phyloP scores from a whole-genome alignment of 2,888 invertebrate genomes.

The Acrobasis repandana region DNA sequence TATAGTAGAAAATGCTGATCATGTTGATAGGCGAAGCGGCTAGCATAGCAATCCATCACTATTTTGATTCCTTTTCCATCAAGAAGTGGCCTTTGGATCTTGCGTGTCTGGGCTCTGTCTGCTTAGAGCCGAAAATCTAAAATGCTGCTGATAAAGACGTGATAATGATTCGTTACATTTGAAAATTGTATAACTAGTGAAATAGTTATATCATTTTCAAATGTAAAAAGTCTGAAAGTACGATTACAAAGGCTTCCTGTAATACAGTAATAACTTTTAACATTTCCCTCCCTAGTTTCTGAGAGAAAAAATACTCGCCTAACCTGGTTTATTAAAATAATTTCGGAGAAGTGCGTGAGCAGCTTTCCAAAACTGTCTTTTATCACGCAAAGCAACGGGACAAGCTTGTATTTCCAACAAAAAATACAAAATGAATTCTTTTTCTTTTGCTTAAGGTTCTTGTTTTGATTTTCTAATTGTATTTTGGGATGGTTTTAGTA shows the following conservation, averaged over 20 bases:
- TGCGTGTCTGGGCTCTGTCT: no score
- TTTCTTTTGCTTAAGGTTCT: conserved; percentile 21
- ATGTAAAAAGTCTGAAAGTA: background rate
- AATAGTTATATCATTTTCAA: background rate
- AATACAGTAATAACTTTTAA: conserved; percentile 33
- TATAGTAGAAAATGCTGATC: no score
- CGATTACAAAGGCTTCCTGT: conserved; percentile 24
- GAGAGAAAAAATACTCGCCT: conserved; percentile 64
- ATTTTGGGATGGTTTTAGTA: conserved; percentile 30
- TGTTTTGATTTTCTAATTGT: conserved; percentile 15
- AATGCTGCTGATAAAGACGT: no score
- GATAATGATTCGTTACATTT: background rate
- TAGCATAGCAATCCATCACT: no score
- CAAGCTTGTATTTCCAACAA: conserved; percentile 45
- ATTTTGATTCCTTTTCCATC: no score
- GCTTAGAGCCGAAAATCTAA: no score
- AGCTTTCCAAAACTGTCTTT: conserved; percentile 62
- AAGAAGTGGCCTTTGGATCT: no score
- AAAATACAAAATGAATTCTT: background rate
- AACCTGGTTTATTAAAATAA: conserved; percentile 80
- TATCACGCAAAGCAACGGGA: conserved; percentile 61
- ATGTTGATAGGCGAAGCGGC: no score
- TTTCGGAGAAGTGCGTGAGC: conserved; percentile 76
- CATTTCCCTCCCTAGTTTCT: conserved; percentile 43
- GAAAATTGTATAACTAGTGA: background rate